Base-by-base conservation (phyloP, 2,113 vertebrate genomes). In the Pseudonaja textilis region DNA sequence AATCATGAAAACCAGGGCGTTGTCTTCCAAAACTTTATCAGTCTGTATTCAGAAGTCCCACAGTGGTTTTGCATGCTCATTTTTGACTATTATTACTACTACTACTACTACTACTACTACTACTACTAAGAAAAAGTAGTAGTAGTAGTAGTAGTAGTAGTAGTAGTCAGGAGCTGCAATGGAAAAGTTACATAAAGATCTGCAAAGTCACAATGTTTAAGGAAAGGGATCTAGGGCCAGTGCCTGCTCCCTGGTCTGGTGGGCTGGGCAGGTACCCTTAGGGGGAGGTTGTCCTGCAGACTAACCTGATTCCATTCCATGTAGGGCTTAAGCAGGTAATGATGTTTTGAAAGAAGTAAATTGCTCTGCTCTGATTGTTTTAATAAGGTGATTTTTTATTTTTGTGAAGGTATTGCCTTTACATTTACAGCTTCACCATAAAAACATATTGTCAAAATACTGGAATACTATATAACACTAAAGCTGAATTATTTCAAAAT, bases 331-430 rank as follows among this genome's bases (percentile, higher is more conserved):
- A 88, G 20, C 57, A 88, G 45, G 47, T 91, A 87, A 88, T 92
- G 59, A 64, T 14, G 14, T 88, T 69, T 88, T 59, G 59, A 88
- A 92, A 92, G 86, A 88, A 92, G 50, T 54, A 69, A 61, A 59
- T 91, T 91, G 54, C 39, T 91, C 25, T 88, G 14, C 55, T 5
- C 22, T 50, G n/a, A 61, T 88, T n/a, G 25, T 92, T 64, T 88
- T 59, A 64, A 92, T 87, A 64, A 59, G 87, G 86, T 39, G 86
- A 42, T 14, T 34, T 74, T 34, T 69, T 61, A 39, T 92, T 69
- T 92, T 61, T 92, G 47, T 88, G 47, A 88, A 59, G 61, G 42
- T 5, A 85, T 55, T 26, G 69, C 52, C 34, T 56, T 22, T 52
- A 50, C 23, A 88, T 59, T 61, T 87, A 86, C 85, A 52, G 10